Conservation (phyloP, 2,888 invertebrate genomes). For the Phlogophora meticulosa region DNA sequence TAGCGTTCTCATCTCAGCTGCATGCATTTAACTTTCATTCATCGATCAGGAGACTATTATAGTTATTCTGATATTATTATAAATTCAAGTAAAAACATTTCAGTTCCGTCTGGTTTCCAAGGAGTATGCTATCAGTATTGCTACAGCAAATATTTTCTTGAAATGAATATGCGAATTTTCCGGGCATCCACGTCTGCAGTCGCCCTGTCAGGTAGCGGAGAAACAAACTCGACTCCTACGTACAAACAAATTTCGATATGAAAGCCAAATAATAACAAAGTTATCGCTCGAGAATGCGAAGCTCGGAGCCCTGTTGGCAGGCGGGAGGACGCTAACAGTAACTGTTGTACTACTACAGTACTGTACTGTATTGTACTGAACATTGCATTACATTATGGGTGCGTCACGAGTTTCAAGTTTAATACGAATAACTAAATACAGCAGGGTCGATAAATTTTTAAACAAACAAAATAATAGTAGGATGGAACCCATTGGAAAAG, state of each 20-base stretch:
- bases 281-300: neutral
- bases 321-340: no score
- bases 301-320: neutral
- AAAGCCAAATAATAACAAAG: constrained; percentile 53
- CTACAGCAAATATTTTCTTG: constrained; percentile 27
- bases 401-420: neutral
- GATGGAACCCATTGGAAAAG: no score
- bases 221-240: constrained; percentile 17
- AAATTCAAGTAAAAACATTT: neutral
- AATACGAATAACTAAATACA: neutral
- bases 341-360: neutral
- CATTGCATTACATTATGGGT: neutral
- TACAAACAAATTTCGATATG: constrained; percentile 56
- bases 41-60: neutral
- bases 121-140: constrained; percentile 15
- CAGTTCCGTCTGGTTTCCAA: constrained; percentile 1
- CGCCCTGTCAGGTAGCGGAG: neutral
- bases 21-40: neutral
- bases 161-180: constrained; percentile 23
- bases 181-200: neutral
- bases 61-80: neutral
- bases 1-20: no score
- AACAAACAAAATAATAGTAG: no score
- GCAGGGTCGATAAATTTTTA: no score
- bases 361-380: neutral